Evolutionary conservation across 2,113 vertebrate genomes (phyloP), one percentile per base, ranked within the genome.

Genomic region (Euleptes europaea): DNA sequence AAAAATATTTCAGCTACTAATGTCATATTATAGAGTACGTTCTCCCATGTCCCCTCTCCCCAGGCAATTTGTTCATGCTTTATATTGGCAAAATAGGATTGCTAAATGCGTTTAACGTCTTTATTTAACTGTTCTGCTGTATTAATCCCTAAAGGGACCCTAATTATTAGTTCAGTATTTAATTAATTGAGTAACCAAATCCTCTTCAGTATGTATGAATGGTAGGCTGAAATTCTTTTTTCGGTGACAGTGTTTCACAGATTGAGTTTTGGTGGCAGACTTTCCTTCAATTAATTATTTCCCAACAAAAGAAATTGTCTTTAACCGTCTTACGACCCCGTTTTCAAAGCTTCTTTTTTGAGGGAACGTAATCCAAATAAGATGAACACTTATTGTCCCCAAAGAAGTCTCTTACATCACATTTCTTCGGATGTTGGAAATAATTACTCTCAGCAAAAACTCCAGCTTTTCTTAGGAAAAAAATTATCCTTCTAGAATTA

Each of bases 101-200:
- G 94, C 90, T 92, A 93, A 93, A 77, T 94, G 93, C 91, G 92
- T 94, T 94, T 95, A 94, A 87, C 90, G 93, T 95, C 90, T 93
- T 90, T 90, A 92, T 92, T 93, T 94, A 95, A 96, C 92, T 90
- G 84, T 95, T 93, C 91, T 85, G 88, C 92, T 94, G 40, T 94
- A 94, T 94, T 94, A 93, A 93, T 94, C 93, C 93, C 93, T 86
- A 93, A 94, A 93, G 95, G 92, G 94, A 94, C 86, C 85, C 91
- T 92, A 92, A 85, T 88, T 93, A 92, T 95, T 94, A 92, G 94
- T 95, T 89, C 90, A 93, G 91, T 87, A 90, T 93, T 94, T 94
- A 94, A 95, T 95, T 94, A 94, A 93, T 94, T 95, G 93, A 92
- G 91, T 94, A 94, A 94, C 93, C 90, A 96, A 95, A 96, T 95